These are phyloP conservation scores for Drosophila prolongata DNA, from an alignment of 2,888 invertebrate species.

Conservation along the genomic window DNA sequence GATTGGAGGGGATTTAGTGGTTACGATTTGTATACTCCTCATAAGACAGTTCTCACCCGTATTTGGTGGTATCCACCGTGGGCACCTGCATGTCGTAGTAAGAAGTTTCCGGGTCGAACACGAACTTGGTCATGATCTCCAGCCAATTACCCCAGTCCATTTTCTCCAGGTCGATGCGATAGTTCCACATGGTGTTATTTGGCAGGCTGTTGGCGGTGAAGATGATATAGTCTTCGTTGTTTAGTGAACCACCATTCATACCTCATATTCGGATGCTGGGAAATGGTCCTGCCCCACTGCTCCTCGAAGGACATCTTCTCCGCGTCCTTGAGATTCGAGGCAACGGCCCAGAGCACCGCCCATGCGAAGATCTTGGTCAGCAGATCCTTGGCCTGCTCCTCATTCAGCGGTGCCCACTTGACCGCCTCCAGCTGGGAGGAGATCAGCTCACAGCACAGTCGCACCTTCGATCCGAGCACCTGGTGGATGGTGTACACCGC, in stretches of 20 bases:
- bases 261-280: constrained; percentile 83
- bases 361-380: constrained; percentile 92
- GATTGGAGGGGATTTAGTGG: background rate
- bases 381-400: constrained; percentile 87
- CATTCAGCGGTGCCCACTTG: constrained; percentile 84
- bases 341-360: constrained; percentile 93
- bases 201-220: constrained; percentile 86
- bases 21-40: rapidly evolving
- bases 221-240: too few relatives aligned
- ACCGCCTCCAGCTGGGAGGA: constrained; percentile 89
- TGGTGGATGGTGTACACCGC: constrained; percentile 91
- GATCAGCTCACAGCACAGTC: constrained; percentile 90
- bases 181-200: constrained; percentile 89
- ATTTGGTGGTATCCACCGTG: constrained; percentile 95
- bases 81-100: constrained; percentile 96
- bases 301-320: constrained; percentile 90
- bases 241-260: constrained; percentile 36
- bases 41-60: constrained; percentile 86
- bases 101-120: constrained; percentile 88
- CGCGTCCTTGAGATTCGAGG: constrained; percentile 91
- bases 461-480: constrained; percentile 93
- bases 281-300: constrained; percentile 87
- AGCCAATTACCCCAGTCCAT: constrained; percentile 91
- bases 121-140: constrained; percentile 90
- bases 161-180: constrained; percentile 90